phyloP scores from a whole-genome alignment of 2,888 invertebrate genomes.

The Meandrusa payeni region DNA sequence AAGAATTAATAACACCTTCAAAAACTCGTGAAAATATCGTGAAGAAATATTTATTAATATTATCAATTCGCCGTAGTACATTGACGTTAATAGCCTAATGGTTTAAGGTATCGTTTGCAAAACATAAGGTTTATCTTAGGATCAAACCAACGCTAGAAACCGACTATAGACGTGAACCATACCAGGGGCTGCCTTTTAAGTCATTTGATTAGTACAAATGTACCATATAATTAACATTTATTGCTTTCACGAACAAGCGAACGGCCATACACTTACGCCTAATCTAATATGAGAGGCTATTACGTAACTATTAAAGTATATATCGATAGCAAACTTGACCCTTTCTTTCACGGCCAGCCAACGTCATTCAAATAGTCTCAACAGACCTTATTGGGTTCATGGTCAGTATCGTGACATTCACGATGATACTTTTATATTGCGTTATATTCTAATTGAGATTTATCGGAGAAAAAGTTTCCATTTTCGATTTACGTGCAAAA shows the following conservation, averaged over 20 bases:
- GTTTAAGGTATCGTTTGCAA: neutral
- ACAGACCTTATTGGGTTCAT: slow-evolving; percentile 4
- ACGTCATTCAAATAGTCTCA: slow-evolving; percentile 12
- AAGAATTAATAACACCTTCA: neutral
- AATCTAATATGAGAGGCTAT: slow-evolving; percentile 15
- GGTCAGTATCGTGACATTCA: neutral
- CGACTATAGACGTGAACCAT: too few species aligned
- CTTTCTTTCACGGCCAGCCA: slow-evolving; percentile 11
- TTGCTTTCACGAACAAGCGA: too few species aligned
- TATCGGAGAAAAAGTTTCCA: too few species aligned
- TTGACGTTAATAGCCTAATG: neutral
- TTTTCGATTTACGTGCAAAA: too few species aligned
- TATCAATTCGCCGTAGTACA: too few species aligned
- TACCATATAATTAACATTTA: too few species aligned
- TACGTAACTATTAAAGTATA: slow-evolving; percentile 2
- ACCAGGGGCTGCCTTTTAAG: too few species aligned
- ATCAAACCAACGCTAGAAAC: too few species aligned
- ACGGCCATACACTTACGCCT: slow-evolving; percentile 11
- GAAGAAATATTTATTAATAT: slow-evolving; percentile 3
- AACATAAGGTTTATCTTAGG: too few species aligned
- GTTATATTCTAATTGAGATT: too few species aligned
- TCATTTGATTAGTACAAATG: too few species aligned
- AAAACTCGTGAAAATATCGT: slow-evolving; percentile 3
- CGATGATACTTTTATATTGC: neutral
- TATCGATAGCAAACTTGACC: slow-evolving; percentile 16